Evolutionary conservation across 2,113 vertebrate genomes (phyloP), one percentile per base, ranked within the genome.

Genomic region (Aegithalos caudatus): DNA sequence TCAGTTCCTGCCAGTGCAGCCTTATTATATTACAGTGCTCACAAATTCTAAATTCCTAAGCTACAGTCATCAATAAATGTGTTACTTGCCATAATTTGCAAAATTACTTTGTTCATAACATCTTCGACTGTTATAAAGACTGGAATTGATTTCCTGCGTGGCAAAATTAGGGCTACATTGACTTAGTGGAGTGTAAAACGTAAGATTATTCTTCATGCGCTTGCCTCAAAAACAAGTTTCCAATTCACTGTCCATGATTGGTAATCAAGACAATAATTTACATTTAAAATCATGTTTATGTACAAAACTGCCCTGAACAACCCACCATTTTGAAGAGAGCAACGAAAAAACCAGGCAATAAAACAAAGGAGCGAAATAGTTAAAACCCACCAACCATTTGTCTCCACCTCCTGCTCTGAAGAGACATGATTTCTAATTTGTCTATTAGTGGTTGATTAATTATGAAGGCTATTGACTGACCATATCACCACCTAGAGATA

Each of bases 71-170:
- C 98, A 98, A 98, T 98, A 98, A 98, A 98, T 93, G 97, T 95
- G 97, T 98, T 98, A 97, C 97, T 97, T 94, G 97, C 97, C 96
- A 96, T 98, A 98, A 98, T 98, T 98, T 98, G 97, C 95, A 89
- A 98, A 98, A 98, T 98, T 97, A 98, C 98, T 98, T 98, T 98
- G 97, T 98, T 98, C 98, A 97, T 98, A 98, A 98, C 97, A 97
- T 98, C 98, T 98, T 98, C 90, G 83, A 97, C 97, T 96, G 96
- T 97, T 98, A 97, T 96, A 98, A 98, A 98, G 97, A 97, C 97
- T 82, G 92, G 97, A 97, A 98, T 98, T 97, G 97, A 98, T 98
- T 98, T 98, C 98, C 97, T 97, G 95, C 42, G 37, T 85, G 85
- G 96, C 95, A 97, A 97, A 98, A 98, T 98, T 98, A 98, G 97